Base-by-base conservation (phyloP, 2,797 vertebrate species). In the Platalea minor region DNA sequence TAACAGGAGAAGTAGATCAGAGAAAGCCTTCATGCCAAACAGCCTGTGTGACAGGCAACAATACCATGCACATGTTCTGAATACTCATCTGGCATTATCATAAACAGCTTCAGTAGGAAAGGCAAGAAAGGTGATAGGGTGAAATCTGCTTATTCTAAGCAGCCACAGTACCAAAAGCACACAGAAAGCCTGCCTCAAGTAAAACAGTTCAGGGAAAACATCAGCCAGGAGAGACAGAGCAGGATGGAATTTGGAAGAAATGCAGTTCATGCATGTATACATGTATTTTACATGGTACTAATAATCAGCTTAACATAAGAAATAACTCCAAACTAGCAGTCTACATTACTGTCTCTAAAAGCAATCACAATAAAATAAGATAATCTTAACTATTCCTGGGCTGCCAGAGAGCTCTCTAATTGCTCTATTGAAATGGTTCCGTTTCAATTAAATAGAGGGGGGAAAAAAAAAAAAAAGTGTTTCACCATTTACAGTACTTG, bases 401-500 rank as follows among this genome's bases (percentile, higher is more conserved):
- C 83, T 94, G 77, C 59, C 65, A 82, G 75, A 64, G 65, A 70
- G 28, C 31, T 25, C 73, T 89, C 69, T 85, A 95, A 95, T 96
- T 95, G 29, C 63, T 93, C 54, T 79, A 33, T 92, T 94, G 96
- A 76, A 96, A 95, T 77, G 28, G 83, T 86, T 97, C 73, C 3
- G 1, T 96, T 96, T 93, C 90, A 97, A 97, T 95, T 97, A 96
- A 91, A 91, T 85, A 81, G 82, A 68, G 76, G 33, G 51, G 76
- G 33, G 51, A 20, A 53, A 72, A 91, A 76, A 88, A 72, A 91
- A 80, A 94, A 92, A 84, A 95, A 75, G 92, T 79, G 84, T 65
- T 94, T 88, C 78, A 60, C 80, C 90, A 96, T 96, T 96, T 94
- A 96, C 90, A 96, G 88, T 74, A 64, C 87, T 95, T 96, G 76